Conservation (phyloP, 2,113 vertebrate genomes). For the Aythya baeri region DNA sequence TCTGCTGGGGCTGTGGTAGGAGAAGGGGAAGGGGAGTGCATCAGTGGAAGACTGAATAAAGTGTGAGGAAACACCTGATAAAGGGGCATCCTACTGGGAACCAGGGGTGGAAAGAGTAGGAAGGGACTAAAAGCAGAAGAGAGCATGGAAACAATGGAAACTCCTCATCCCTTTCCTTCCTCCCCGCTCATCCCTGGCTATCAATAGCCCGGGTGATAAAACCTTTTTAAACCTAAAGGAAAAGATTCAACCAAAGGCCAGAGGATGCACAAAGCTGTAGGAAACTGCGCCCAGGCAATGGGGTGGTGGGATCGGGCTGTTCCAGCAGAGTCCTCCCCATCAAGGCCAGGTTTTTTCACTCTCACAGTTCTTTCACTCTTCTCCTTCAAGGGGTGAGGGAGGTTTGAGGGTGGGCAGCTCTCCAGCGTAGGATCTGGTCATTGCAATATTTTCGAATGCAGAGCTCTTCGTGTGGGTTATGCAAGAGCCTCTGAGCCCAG, state of each 20-base stretch:
- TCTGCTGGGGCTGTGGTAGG: background rate
- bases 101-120: background rate
- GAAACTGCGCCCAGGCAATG: background rate
- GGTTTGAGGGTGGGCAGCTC: background rate
- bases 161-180: no score
- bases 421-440: accelerated
- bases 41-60: background rate
- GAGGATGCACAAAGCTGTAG: background rate
- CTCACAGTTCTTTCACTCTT: background rate
- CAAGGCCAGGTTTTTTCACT: background rate
- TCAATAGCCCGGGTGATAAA: no score
- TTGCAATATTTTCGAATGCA: background rate
- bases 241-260: background rate
- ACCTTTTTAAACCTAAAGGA: background rate
- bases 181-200: no score
- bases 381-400: accelerated
- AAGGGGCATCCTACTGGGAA: background rate
- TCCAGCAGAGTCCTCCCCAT: accelerated
- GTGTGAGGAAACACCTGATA: background rate
- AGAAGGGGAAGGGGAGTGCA: background rate
- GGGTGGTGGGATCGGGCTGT: background rate
- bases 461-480: background rate
- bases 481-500: background rate
- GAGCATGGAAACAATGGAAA: no score
- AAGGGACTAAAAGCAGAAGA: no score